Conservation (phyloP, 2,113 vertebrate species). For the Phycodurus eques region DNA sequence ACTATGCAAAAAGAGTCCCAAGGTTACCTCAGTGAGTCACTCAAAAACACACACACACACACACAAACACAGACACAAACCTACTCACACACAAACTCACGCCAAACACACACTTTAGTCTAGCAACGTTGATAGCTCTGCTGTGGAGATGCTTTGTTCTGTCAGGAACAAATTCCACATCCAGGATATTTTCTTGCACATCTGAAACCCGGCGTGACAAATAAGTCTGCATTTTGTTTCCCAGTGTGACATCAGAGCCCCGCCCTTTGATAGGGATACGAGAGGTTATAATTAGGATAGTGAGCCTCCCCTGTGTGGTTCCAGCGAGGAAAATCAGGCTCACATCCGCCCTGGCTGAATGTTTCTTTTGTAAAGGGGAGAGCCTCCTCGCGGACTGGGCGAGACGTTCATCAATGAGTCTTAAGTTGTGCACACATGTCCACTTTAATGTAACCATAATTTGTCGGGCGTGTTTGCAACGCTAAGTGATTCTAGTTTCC, state of each 20-base stretch:
- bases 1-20: constrained; percentile 99
- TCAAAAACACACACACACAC: constrained; percentile 15
- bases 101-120: constrained; percentile 28
- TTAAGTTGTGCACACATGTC: constrained; percentile 54
- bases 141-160: constrained; percentile 22
- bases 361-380: constrained; percentile 57
- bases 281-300: constrained; percentile 67
- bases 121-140: constrained; percentile 5
- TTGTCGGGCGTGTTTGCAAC: constrained; percentile 47
- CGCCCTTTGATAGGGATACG: constrained; percentile 62
- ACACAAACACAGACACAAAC: constrained; percentile 7
- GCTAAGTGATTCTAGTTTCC: constrained; percentile 49
- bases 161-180: constrained; percentile 21
- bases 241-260: constrained; percentile 58
- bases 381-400: constrained; percentile 52
- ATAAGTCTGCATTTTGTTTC: constrained; percentile 44
- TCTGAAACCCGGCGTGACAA: constrained; percentile 32
- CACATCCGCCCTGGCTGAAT: constrained; percentile 60
- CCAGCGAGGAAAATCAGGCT: constrained; percentile 60
- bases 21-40: constrained; percentile 98
- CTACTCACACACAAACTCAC: constrained; percentile 21
- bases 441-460: constrained; percentile 46
- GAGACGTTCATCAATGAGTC: constrained; percentile 56
- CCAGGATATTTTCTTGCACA: constrained; percentile 48
- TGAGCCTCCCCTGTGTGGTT: constrained; percentile 61